Evolutionary conservation across 1,140 invertebrate genomes (phyloP).

Genomic region (Leptopilina boulardi): DNA sequence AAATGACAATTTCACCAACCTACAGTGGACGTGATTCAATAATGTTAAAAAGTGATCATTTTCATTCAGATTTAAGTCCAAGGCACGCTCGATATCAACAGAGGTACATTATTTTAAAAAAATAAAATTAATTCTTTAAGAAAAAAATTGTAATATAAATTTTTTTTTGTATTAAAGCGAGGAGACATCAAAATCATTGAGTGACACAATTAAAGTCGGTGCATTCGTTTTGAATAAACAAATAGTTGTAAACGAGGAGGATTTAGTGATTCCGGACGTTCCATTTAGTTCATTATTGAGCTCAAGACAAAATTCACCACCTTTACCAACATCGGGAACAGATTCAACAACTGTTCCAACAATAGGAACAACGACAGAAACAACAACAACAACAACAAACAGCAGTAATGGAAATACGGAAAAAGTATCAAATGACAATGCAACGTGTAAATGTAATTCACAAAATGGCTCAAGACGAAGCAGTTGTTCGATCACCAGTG

Average conservation of each 20-base stretch:
- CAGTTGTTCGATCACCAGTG: conserved; percentile 77
- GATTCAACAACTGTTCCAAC: conserved; percentile 50
- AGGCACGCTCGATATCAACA: conserved; percentile 80
- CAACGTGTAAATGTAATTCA: conserved; percentile 69
- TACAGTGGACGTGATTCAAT: conserved; percentile 83
- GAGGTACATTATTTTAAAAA: conserved; percentile 72
- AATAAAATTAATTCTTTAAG: conserved; percentile 37
- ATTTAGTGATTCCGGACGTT: conserved; percentile 80
- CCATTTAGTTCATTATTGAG: conserved; percentile 82
- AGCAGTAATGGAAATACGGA: conserved; percentile 75
- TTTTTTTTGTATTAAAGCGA: conserved; percentile 73
- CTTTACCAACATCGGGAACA: conserved; percentile 53
- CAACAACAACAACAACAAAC: conserved; percentile 57
- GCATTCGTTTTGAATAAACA: conserved; percentile 82
- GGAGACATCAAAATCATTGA: conserved; percentile 78
- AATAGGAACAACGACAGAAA: conserved; percentile 48
- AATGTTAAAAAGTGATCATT: conserved; percentile 94
- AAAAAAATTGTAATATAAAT: too few relatives aligned
- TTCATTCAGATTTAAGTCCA: conserved; percentile 85
- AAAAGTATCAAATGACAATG: conserved; percentile 63
- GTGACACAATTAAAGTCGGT: conserved; percentile 82
- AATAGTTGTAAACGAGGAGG: conserved; percentile 76
- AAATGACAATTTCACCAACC: conserved; percentile 92
- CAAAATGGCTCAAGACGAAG: conserved; percentile 73
- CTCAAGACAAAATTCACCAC: conserved; percentile 70